A percentile compares a stretch with the other conserved stretches of the same genome.
phyloP scores from a whole-genome alignment of 2,888 invertebrate species.

The Ramazzottius varieornatus region DNA sequence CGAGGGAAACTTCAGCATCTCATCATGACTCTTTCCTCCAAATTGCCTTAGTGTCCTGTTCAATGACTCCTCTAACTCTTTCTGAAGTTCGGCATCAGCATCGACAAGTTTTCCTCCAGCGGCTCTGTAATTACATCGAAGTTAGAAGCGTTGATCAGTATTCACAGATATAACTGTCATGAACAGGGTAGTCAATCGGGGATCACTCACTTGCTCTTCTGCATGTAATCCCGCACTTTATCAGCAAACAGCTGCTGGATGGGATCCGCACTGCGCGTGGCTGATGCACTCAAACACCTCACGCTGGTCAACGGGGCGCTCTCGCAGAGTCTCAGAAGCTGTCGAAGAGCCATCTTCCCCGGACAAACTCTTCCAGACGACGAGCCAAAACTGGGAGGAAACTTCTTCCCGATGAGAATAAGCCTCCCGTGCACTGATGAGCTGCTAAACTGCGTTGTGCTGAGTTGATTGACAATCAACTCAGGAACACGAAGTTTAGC shows the following conservation, averaged over 20 bases:
- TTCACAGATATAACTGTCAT: too few species aligned
- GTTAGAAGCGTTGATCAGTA: too few species aligned
- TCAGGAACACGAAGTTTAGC: too few species aligned
- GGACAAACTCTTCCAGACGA: too few species aligned
- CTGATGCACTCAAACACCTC: neutral
- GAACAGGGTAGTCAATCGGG: too few species aligned
- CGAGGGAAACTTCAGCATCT: constrained; percentile 65
- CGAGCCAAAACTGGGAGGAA: too few species aligned
- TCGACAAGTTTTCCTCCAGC: constrained; percentile 53
- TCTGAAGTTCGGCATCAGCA: constrained; percentile 43
- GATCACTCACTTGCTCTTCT: constrained; percentile 53
- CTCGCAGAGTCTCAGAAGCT: neutral
- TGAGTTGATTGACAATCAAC: too few species aligned
- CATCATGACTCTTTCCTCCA: constrained; percentile 43
- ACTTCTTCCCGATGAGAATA: neutral
- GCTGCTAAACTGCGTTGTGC: too few species aligned
- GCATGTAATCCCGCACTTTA: constrained; percentile 63
- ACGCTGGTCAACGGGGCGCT: neutral
- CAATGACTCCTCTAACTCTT: constrained; percentile 45
- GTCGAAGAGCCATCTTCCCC: neutral
- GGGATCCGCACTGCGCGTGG: constrained; percentile 34
- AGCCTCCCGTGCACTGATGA: too few species aligned
- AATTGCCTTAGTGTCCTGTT: constrained; percentile 51
- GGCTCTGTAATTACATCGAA: constrained; percentile 33
- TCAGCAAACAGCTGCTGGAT: constrained; percentile 77